Base-by-base conservation (phyloP, 1,140 invertebrate species). In the Drosophila nigromelanica region DNA sequence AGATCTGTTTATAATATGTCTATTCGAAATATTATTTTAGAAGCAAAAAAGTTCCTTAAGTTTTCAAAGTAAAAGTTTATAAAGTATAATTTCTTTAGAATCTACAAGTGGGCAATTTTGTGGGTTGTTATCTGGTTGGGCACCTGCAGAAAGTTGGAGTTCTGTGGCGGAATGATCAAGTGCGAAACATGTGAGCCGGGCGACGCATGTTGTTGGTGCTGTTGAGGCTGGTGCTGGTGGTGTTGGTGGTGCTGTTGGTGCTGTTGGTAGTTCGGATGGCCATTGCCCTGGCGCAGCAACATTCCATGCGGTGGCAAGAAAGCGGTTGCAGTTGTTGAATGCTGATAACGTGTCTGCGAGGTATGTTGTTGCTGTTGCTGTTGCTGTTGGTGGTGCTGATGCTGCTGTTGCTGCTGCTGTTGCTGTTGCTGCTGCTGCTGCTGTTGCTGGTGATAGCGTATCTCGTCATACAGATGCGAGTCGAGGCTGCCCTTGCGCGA, bases 391-490 rank as follows among this genome's bases (percentile, higher is more conserved):
- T 66, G 55, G 3, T 59, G 60, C 3, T 43, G 51, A 1, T 30
- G 39, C 11, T 68, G 63, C 2, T 54, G 58, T 3, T 54, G 63
- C 2, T 54, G 58, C 5, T 54, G 63, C 0, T 42, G 45, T 3
- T 48, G 33, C 1, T 51, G 40, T 1, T 55, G 48, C 5, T 42
- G 54, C 7, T 68, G 33, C 2, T 61, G 58, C 2, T 80, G 76
- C 11, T 73, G 81, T 11, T 66, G 87, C 48, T 91, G 90, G 39
- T 91, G 90, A 59, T 91, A 91, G 12, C 89, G 82, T 40, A 91
- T 91, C 73, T 91, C 90, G 35, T 91, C 90, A 43, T 91, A 91
- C 7, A 91, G 54, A 74, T 91, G 90, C 5, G 83, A 90, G 33
- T 91, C 90, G 45, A 89, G 69, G 27, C 90, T 91, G 33, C 82